phyloP scores from a whole-genome alignment of 2,113 vertebrate genomes.

The Pandion haliaetus region DNA sequence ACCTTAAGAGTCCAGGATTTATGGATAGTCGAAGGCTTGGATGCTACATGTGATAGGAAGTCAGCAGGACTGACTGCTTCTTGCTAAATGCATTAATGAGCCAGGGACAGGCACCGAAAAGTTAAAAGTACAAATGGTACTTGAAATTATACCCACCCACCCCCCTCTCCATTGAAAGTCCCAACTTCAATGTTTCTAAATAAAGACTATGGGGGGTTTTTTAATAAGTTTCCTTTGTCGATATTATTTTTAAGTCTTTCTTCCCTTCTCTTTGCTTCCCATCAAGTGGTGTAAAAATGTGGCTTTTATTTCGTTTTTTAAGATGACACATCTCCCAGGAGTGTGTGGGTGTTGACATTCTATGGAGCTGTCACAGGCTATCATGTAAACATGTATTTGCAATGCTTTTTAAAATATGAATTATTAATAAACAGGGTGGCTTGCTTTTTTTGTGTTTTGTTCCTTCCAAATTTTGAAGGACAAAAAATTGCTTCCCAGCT shows the following conservation, averaged over 20 bases:
- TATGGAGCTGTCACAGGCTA: conserved; percentile 66
- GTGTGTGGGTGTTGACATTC: conserved; percentile 62
- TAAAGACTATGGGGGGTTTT: background rate
- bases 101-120: background rate
- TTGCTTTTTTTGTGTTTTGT: background rate
- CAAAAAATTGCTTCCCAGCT: conserved; percentile 36
- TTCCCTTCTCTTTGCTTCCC: background rate
- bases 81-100: background rate
- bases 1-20: background rate
- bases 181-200: conserved; percentile 23
- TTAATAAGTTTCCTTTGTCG: background rate
- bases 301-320: conserved; percentile 41
- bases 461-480: conserved; percentile 50
- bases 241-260: conserved; percentile 28
- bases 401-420: conserved; percentile 63
- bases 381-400: conserved; percentile 68
- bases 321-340: conserved; percentile 62
- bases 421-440: conserved; percentile 65
- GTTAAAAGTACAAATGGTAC: background rate
- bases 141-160: background rate
- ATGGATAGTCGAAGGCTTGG: background rate
- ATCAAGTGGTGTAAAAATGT: conserved; percentile 45
- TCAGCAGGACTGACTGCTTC: background rate
- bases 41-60: background rate
- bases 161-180: background rate